Evolutionary conservation across 2,888 invertebrate genomes (phyloP), one percentile per base, ranked within the genome.

Genomic region (Epirrhoe tristata): DNA sequence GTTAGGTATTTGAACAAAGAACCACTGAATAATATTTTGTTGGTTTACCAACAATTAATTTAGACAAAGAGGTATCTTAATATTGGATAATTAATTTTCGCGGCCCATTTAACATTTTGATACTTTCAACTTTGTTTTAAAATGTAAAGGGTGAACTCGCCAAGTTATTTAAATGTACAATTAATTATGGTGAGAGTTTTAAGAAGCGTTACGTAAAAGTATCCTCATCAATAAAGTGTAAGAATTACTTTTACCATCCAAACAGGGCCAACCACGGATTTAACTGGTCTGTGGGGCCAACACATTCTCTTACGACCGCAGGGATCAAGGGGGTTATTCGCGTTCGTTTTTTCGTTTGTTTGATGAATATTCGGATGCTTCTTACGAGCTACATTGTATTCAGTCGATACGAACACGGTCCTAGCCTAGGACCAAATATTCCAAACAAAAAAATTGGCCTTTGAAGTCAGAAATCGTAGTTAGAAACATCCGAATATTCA

Each of bases 91-190:
- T 72, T 72, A 72, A 72, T 72, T 72, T 67, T 53, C 63, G 66
- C 65, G 69, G 66, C 65, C 68, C 69, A 69, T 72, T 70, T 61
- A 72, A 72, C 72, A 69, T 72, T 69, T 51, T 72, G 70, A 72
- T 72, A 72, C 72, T 72, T 70, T 50, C 56, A 61, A 67, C 50
- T 72, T 67, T 72, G 70, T 67, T 69, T 64, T 54, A 10, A 55
- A 66, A 55, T 58, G 62, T 62, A 58, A 16, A 48, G 54, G 50
- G 34, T 46, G 62, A 36, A 39, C 31, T 60, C 36, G 39, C 34
- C 53, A 55, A 62, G 54, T 66, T 66, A 54, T 61, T 66, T 60
- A 60, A 65, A 65, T 66, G 60, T 16, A 12, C 56, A 65, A 65
- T 66, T 66, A 66, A 66, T 66, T 52, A 14, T 52, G 48, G 32